These are phyloP conservation scores for Pogonocherus hispidulus DNA, from an alignment of 2,888 invertebrate species.

Conservation along the genomic window DNA sequence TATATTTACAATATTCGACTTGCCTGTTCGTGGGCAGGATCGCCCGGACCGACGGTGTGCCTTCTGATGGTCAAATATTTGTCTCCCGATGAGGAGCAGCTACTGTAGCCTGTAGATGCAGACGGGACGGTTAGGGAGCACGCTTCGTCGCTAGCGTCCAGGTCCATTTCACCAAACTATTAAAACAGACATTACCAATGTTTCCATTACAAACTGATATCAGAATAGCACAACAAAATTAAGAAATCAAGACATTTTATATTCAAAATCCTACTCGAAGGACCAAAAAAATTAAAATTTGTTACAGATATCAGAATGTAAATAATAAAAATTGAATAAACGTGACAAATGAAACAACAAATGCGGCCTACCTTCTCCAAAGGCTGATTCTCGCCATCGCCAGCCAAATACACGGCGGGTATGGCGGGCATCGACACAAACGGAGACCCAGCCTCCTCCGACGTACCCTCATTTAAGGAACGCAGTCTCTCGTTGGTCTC, in stretches of 20 bases:
- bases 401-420: slow-evolving; percentile 70
- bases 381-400: slow-evolving; percentile 71
- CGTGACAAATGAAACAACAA: too few species aligned
- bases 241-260: too few species aligned
- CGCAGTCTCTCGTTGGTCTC: slow-evolving; percentile 60
- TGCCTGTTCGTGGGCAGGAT: slow-evolving; percentile 85
- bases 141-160: slow-evolving; percentile 64
- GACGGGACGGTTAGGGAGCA: slow-evolving; percentile 62
- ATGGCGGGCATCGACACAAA: slow-evolving; percentile 72
- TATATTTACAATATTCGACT: neutral
- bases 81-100: slow-evolving; percentile 63
- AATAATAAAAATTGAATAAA: too few species aligned
- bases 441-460: slow-evolving; percentile 67
- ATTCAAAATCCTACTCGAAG: neutral
- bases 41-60: slow-evolving; percentile 95
- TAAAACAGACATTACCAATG: too few species aligned
- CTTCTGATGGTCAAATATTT: slow-evolving; percentile 79
- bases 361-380: slow-evolving; percentile 74
- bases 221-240: too few species aligned
- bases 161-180: slow-evolving; percentile 73
- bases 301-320: too few species aligned
- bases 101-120: slow-evolving; percentile 57
- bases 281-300: neutral
- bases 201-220: too few species aligned
- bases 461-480: slow-evolving; percentile 58